Percentiles rank a stretch among this genome's conserved stretches.
Conservation (phyloP, 2,888 invertebrate species). For the Micoletzkya japonica region DNA sequence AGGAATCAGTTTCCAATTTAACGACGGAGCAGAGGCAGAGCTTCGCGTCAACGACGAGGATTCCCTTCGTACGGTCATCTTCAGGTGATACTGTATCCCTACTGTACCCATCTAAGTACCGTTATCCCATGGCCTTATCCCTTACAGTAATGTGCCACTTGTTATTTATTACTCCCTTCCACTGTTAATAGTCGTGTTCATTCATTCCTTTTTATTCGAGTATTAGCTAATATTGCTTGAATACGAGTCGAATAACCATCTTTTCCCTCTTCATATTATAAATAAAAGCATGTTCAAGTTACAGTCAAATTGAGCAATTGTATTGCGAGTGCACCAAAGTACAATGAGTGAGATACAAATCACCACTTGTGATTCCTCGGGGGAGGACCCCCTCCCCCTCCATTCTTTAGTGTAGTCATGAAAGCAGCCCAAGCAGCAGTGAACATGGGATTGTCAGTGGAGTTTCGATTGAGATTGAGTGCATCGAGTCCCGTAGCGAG, state of each 20-base stretch:
- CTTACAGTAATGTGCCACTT: not conserved
- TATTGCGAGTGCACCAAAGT: not conserved
- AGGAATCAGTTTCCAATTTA: constrained; percentile 87
- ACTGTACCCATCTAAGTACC: not conserved
- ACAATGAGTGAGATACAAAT: not conserved
- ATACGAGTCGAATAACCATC: not conserved
- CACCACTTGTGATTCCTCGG: no score
- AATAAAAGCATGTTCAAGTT: not conserved
- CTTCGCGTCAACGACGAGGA: constrained; percentile 85
- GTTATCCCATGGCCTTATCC: not conserved
- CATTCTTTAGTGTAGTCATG: constrained; percentile 29
- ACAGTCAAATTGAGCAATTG: not conserved
- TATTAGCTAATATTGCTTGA: not conserved
- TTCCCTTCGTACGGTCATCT: constrained; percentile 78
- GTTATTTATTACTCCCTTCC: not conserved
- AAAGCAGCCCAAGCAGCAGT: constrained; percentile 23
- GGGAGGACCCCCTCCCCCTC: constrained; percentile 1
- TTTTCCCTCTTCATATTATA: not conserved
- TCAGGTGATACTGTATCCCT: constrained; percentile 37
- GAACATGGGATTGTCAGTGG: constrained; percentile 30
- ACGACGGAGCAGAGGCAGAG: constrained; percentile 85
- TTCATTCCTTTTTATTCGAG: not conserved
- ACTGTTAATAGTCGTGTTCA: constrained; percentile 10
- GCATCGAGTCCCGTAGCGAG: constrained; percentile 46
- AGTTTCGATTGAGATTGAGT: constrained; percentile 42